Base-by-base conservation (phyloP, 2,113 vertebrate species). In the Hippocampus abdominalis region DNA sequence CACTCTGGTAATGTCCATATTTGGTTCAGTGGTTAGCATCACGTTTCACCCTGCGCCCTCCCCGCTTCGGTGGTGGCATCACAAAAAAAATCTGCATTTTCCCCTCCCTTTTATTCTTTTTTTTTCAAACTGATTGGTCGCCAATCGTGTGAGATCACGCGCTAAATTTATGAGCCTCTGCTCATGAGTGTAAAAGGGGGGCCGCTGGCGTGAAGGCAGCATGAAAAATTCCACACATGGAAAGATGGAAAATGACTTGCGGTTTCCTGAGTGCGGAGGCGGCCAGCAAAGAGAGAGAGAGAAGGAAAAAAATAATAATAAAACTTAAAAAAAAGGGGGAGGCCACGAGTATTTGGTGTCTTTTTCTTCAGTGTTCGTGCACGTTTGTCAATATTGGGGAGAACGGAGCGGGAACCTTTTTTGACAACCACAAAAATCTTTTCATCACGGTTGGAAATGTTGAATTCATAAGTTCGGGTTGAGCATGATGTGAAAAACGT, bases 191-290 rank as follows among this genome's bases (percentile, higher is more conserved):
- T 82, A 77, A 86, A 89, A n/a, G n/a, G 81, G 80, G 71, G 72
- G 78, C 82, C 76, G 68, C 81, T 84, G 87, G 86, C 86, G 85
- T 84, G 81, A 81, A 56, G 76, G 77, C 73, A 51, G 78, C 83
- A 88, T 88, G 81, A 87, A 89, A 90, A 78, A 90, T 90, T 93
- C 90, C 88, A 90, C 91, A 89, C 83, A 76, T 87, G 85, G 89
- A 90, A 84, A 90, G 83, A 88, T 89, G 88, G 89, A 92, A 89
- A 90, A 90, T 81, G 77, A 87, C 88, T 89, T 87, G 87, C 79
- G 90, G 90, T 89, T 92, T 92, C 89, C 87, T 88, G 87, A 88
- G 81, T 68, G 76, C 72, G 75, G 77, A 82, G 74, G 76, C 81
- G 80, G 86, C 84, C 82, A 87, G 78, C 81, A 57, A 36, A 25